These are phyloP conservation scores for Haliclona indistincta DNA, from an alignment of 37 sponge, comb jelly and placozoan genomes.

Conservation along the genomic window DNA sequence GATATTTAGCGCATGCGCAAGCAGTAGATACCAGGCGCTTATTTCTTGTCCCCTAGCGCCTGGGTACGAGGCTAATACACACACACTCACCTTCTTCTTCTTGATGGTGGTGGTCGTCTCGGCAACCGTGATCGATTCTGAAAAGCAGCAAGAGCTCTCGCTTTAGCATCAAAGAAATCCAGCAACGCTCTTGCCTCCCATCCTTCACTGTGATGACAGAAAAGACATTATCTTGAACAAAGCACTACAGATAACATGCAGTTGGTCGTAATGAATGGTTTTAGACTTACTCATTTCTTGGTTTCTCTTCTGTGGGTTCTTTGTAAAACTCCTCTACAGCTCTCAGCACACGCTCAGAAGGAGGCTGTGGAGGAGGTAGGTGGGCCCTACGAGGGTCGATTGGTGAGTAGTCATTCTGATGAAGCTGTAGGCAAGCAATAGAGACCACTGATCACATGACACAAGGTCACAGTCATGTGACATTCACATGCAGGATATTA, in stretches of 20 bases:
- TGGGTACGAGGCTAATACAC: neutral
- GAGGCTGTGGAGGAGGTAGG: conserved; percentile 91
- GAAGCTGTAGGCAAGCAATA: conserved; percentile 50
- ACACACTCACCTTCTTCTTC: conserved; percentile 9
- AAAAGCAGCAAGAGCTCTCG: conserved; percentile 33
- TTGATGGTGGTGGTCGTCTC: conserved; percentile 32
- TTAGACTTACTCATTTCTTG: conserved; percentile 56
- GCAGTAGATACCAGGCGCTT: too few species aligned
- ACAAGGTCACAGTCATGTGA: too few species aligned
- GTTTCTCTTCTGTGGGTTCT: conserved; percentile 48
- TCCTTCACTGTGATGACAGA: conserved; percentile 66
- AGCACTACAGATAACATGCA: too few species aligned
- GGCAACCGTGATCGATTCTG: conserved; percentile 35
- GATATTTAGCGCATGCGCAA: too few species aligned
- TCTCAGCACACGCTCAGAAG: conserved; percentile 79
- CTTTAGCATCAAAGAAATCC: conserved; percentile 78
- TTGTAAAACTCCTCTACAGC: conserved; percentile 95
- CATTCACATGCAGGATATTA: too few species aligned
- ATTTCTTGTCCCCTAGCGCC: neutral
- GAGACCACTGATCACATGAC: neutral
- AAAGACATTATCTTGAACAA: neutral
- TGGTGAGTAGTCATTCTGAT: conserved; percentile 75
- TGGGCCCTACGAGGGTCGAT: conserved; percentile 65
- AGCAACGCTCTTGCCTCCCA: conserved; percentile 91
- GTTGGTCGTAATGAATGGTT: neutral